Evolutionary conservation across 2,888 invertebrate species (phyloP), one percentile per base, ranked within the genome.

Genomic region (Parnassius mnemosyne): DNA sequence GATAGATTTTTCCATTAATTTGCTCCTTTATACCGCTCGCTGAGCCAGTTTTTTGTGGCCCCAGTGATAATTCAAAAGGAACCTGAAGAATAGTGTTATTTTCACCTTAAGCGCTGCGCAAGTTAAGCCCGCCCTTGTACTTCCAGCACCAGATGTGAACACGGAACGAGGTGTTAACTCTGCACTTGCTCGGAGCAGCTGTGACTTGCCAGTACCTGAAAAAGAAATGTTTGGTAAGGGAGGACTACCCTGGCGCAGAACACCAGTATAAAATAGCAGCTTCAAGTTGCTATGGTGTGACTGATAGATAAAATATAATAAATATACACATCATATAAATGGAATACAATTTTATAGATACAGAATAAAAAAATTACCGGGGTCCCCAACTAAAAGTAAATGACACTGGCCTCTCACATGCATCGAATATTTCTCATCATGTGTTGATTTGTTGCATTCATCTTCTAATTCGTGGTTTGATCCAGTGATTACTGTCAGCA

Each of bases 191-290:
- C 95, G 93, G 41, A 98, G 88, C 57, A 98, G 86, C 81, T 97
- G 96, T 0, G 97, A 97, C 80, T 97, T 97, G 7, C 97, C 97
- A 1, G 97, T 97, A 12, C 97, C 97, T 84, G 93, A 92, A 88
- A 96, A 49, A 20, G 34, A 34, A 34, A 34, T 34, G 5, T 34
- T 5, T 34, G 34, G 5, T 5, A 7, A 7, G 34, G 5, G 7
- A 34, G 34, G 34, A 34, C 5, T 34, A 34, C 34, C 1, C 7
- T 20, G 20, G 34, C 34, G 7, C 34, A 34, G 34, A 34, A 20
- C 2, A 20, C 20, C 20, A 20, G 20, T 20, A 20, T 20, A 20
- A 2, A 20, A 20, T 20, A 20, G 20, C 20, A 16, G 16, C 16
- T 16, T 16, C 16, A 20, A 20, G 20, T 20, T 20, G 20, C 34